Conservation (phyloP, 1,140 invertebrate genomes). For the Trachelipus rathkii region DNA sequence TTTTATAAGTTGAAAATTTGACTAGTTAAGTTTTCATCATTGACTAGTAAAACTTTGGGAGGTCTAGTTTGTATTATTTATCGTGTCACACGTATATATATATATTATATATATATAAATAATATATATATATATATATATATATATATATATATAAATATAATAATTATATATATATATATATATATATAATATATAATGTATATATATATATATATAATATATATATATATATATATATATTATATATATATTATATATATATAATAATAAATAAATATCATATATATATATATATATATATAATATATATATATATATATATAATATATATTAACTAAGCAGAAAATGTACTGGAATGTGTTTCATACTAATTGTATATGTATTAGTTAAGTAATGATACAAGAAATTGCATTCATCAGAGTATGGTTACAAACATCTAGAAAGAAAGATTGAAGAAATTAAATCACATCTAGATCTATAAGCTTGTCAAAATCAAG, state of each 20-base stretch:
- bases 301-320: constrained; percentile 11
- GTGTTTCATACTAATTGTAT: background rate
- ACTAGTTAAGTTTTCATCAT: too few relatives aligned
- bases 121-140: constrained; percentile 5
- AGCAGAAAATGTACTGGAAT: too few relatives aligned
- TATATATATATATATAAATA: constrained; percentile 2
- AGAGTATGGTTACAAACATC: background rate
- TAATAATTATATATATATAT: constrained; percentile 2
- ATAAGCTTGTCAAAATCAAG: constrained; percentile 47
- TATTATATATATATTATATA: constrained; percentile 2
- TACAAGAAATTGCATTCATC: background rate
- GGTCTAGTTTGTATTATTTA: too few relatives aligned
- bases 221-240: constrained; percentile 11
- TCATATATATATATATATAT: constrained; percentile 5
- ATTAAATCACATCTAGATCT: constrained; percentile 38
- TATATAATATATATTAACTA: background rate
- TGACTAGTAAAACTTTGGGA: too few relatives aligned
- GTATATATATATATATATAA: constrained; percentile 9
- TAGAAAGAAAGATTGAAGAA: too few relatives aligned
- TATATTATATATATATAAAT: constrained; percentile 8
- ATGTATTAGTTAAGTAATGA: background rate
- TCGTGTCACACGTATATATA: too few relatives aligned
- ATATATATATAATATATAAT: constrained; percentile 11
- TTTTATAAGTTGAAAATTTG: too few relatives aligned
- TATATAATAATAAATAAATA: background rate